phyloP scores from a whole-genome alignment of 2,797 vertebrate species.

The Rhinatrema bivittatum region DNA sequence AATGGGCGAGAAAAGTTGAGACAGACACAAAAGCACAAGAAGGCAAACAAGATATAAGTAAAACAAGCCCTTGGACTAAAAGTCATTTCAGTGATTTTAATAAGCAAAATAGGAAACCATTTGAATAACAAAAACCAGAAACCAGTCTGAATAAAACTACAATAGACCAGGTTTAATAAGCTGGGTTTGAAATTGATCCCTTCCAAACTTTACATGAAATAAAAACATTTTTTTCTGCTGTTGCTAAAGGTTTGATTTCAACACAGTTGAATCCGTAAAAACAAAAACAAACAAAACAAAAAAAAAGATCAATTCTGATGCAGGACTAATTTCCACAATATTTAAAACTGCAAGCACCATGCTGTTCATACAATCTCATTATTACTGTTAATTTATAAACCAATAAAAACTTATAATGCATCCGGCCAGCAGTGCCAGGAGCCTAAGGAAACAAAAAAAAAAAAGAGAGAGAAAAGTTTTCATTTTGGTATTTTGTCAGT shows the following conservation, averaged over 20 bases:
- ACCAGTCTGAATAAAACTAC: constrained; percentile 98
- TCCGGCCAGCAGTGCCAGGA: constrained; percentile 99
- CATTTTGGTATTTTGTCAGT: constrained; percentile 89
- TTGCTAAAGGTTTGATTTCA: constrained; percentile 96
- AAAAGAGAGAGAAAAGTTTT: constrained; percentile 79
- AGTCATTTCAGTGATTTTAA: constrained; percentile 98
- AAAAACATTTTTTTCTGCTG: constrained; percentile 87
- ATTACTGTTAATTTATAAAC: constrained; percentile 98
- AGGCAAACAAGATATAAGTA: too few species aligned
- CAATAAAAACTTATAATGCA: constrained; percentile 90
- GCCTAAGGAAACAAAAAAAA: constrained; percentile 76
- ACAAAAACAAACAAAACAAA: constrained; percentile 89
- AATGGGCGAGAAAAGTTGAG: too few species aligned
- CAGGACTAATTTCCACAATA: constrained; percentile 92
- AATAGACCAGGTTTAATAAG: constrained; percentile 98
- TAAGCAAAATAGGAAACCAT: constrained; percentile 99
- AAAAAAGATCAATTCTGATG: constrained; percentile 84
- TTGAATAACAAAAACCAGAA: constrained; percentile 98
- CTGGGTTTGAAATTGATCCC: constrained; percentile 98
- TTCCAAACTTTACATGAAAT: constrained; percentile 90
- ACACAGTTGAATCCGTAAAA: constrained; percentile 99
- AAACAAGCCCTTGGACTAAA: too few species aligned
- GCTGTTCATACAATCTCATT: constrained; percentile 96
- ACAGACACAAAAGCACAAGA: too few species aligned
- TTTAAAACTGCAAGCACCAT: constrained; percentile 99